Evolutionary conservation across 2,888 invertebrate species (phyloP), one percentile per base, ranked within the genome.

Genomic region (Tenthredo mesomela): DNA sequence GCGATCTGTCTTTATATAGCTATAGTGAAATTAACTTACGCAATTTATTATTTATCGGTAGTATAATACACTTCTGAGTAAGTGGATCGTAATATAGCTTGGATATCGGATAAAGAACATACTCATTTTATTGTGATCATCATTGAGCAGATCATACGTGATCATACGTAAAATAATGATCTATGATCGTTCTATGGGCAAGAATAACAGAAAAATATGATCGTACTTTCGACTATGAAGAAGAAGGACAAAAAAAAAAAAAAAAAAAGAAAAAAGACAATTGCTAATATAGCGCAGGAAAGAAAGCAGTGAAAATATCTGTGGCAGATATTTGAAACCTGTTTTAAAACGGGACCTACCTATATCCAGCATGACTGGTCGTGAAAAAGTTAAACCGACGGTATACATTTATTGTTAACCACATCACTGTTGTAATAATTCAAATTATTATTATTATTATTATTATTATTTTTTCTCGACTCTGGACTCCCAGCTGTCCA

Each of bases 301-400:
- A 90, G 92, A 92, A 92, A 92, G 92, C 89, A 90, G 92, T 89
- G 92, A 91, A 91, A 92, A 91, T 90, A 84, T 87, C 85, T 87
- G 88, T 85, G 86, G 87, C 85, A 71, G 84, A 78, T 84, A 86
- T 80, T 87, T 86, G 87, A 90, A 91, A 91, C 90, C 87, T 85
- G 91, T 91, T 91, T 67, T n/a, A 33, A 73, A 65, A 80, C 80
- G 80, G 80, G 58, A 80, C 80, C 67, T 77, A 54, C 7, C 54
- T 54, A n/a, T 54, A 54, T n/a, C 80, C 33, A n/a, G 61, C n/a
- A 61, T 10, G 33, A 82, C 82, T 47, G 82, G 82, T 82, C 50
- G 47, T 33, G 29, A 70, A 67, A 67, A 82, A 82, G 18, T n/a
- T 18, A 43, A 70, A 47, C 7, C n/a, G 50, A 43, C 67, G 18